These are phyloP conservation scores for Phylloscopus collybita DNA, from an alignment of 2,797 vertebrate genomes.

Conservation along the genomic window DNA sequence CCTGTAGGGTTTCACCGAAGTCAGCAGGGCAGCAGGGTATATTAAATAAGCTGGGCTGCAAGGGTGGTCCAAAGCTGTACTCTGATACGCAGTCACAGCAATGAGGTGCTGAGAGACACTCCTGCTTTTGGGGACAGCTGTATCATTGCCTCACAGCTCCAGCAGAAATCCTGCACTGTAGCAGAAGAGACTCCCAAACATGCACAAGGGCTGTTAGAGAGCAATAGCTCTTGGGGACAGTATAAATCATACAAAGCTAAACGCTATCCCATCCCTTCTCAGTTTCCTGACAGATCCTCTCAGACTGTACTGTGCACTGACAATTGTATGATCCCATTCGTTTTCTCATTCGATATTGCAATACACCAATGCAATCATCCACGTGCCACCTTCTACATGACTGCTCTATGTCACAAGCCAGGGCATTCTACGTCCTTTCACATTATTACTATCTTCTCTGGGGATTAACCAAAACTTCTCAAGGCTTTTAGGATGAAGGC, in stretches of 20 bases:
- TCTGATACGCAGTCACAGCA: background rate
- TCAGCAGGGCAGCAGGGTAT: background rate
- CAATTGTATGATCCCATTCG: background rate
- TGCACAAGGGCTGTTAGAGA: background rate
- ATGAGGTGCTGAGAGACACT: conserved; percentile 13
- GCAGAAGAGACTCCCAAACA: background rate
- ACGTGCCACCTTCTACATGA: background rate
- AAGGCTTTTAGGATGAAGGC: background rate
- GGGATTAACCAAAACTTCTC: background rate
- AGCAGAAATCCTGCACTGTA: background rate
- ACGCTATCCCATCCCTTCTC: background rate
- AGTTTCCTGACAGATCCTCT: background rate
- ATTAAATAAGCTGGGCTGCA: background rate
- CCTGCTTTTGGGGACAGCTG: background rate
- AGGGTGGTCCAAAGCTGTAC: conserved; percentile 53
- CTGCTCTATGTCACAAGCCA: background rate
- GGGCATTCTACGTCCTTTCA: background rate
- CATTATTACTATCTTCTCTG: background rate
- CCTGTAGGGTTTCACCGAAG: conserved; percentile 22
- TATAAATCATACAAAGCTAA: background rate
- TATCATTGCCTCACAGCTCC: background rate
- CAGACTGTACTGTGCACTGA: background rate
- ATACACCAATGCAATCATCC: background rate
- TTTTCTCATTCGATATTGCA: background rate
- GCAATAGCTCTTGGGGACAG: background rate